Evolutionary conservation across 2,888 invertebrate species (phyloP).

Genomic region (Diogma glabrata): DNA sequence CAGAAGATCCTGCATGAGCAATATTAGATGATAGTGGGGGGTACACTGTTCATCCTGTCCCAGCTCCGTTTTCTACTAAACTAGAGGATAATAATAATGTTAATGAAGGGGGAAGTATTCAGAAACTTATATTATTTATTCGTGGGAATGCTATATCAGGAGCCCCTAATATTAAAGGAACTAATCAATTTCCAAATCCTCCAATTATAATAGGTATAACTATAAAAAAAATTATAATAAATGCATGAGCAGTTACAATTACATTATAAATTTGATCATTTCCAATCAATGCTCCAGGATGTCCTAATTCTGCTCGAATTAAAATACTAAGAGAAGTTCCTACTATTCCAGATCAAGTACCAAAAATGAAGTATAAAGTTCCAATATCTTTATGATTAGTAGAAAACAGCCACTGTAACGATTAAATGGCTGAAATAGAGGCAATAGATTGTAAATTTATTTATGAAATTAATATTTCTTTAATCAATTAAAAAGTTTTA

Average conservation of each 20-base stretch:
- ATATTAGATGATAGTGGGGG: no score
- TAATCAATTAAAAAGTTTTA: background rate
- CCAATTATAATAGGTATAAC: background rate
- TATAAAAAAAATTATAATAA: background rate
- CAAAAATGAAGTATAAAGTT: no score
- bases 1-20: no score
- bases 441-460: background rate
- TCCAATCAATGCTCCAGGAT: background rate
- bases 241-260: background rate
- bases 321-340: no score
- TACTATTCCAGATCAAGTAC: no score
- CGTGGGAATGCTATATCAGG: conserved; percentile 57
- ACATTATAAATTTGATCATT: background rate
- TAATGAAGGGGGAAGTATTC: conserved; percentile 61
- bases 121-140: conserved; percentile 41
- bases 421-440: no score
- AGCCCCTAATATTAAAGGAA: conserved; percentile 50
- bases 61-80: no score
- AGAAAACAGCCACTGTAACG: no score
- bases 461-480: background rate
- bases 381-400: no score
- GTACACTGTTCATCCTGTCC: no score
- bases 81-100: no score
- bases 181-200: background rate
- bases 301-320: no score